These are phyloP conservation scores for Gnathonemus longibarbis DNA, from an alignment of 2,113 vertebrate species.

Conservation along the genomic window DNA sequence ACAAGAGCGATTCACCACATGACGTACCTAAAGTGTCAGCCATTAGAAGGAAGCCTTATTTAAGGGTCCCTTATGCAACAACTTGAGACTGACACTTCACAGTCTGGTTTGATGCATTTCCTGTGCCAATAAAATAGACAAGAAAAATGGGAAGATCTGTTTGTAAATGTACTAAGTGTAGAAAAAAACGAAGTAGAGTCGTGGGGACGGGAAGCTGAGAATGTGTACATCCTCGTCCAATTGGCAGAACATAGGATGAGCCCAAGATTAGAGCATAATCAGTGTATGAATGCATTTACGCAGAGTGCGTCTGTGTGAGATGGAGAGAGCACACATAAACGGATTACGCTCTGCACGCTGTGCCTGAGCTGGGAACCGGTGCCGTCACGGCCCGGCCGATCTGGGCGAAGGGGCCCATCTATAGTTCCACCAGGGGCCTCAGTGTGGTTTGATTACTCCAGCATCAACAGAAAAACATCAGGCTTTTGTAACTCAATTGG, in stretches of 20 bases:
- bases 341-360: slow-evolving; percentile 22
- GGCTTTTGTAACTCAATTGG: background rate
- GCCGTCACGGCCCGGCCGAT: background rate
- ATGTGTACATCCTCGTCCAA: slow-evolving; percentile 19
- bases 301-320: slow-evolving; percentile 9
- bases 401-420: background rate
- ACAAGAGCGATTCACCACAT: background rate
- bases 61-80: background rate
- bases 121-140: background rate
- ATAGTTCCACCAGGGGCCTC: background rate
- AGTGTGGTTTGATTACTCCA: background rate
- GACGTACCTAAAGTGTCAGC: background rate
- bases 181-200: background rate
- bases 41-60: background rate
- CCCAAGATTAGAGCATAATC: slow-evolving; percentile 26
- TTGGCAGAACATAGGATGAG: slow-evolving; percentile 31
- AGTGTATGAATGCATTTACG: slow-evolving; percentile 14
- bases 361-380: background rate
- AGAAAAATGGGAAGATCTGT: background rate
- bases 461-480: background rate
- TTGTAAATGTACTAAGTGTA: slow-evolving; percentile 5
- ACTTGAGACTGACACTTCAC: background rate
- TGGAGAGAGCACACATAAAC: slow-evolving; percentile 8
- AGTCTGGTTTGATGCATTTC: slow-evolving; percentile 2
- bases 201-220: background rate